Percentiles rank a stretch among this genome's conserved stretches.
These are phyloP conservation scores for Lucilia cuprina DNA, from an alignment of 1,140 invertebrate genomes.

Conservation along the genomic window DNA sequence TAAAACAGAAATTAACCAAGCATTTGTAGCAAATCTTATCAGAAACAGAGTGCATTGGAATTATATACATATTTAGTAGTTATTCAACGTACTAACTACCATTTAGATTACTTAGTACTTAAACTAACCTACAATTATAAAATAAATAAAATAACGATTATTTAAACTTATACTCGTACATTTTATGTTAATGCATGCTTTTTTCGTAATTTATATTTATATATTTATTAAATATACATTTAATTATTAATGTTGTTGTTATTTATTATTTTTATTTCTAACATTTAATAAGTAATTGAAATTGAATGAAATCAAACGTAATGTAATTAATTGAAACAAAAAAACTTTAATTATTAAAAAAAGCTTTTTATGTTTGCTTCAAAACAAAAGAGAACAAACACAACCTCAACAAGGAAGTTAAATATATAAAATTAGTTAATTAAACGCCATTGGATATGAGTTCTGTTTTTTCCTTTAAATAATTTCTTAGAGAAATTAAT, in stretches of 20 bases:
- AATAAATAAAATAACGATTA: neutral
- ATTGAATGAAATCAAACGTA: neutral
- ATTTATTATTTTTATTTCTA: neutral
- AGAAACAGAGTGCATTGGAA: neutral
- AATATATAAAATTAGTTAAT: neutral
- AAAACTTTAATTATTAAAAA: neutral
- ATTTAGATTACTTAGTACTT: neutral
- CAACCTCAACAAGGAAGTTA: neutral
- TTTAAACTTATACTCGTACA: neutral
- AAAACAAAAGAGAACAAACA: neutral
- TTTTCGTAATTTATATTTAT: neutral
- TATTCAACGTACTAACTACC: neutral
- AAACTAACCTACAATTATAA: neutral
- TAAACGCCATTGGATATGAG: no score
- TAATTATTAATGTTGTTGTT: neutral
- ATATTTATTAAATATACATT: neutral
- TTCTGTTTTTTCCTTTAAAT: no score
- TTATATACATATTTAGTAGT: neutral
- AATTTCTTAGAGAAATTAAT: no score
- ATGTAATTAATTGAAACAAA: neutral
- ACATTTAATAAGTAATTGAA: slow-evolving; percentile 1
- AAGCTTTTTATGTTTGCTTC: neutral
- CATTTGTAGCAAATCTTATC: neutral
- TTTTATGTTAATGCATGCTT: neutral
- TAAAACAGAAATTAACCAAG: neutral